phyloP scores from a whole-genome alignment of 1,140 invertebrate genomes.

The Physella acuta region DNA sequence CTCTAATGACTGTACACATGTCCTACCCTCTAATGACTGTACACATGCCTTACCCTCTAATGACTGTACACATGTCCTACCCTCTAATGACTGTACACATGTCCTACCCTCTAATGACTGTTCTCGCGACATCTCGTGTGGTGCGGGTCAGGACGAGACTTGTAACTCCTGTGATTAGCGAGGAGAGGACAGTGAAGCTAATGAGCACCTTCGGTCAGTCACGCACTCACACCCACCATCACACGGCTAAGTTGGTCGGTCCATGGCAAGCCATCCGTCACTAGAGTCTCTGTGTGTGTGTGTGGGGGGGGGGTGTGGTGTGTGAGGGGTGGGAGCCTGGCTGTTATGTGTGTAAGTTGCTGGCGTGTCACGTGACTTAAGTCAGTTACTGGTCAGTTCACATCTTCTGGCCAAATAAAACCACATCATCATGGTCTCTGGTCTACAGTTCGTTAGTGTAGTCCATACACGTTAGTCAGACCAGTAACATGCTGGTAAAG shows the following conservation, averaged over 20 bases:
- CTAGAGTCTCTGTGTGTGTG: background rate
- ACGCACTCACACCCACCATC: conserved; percentile 7
- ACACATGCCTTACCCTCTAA: too few species aligned
- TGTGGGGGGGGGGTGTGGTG: background rate
- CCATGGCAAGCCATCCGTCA: background rate
- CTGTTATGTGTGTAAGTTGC: background rate
- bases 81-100: too few species aligned
- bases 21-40: too few species aligned
- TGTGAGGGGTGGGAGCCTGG: background rate
- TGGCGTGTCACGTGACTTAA: too few species aligned
- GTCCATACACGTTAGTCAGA: too few species aligned
- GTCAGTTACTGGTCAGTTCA: background rate
- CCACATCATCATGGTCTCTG: background rate
- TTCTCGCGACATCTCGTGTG: too few species aligned
- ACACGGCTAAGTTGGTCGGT: background rate
- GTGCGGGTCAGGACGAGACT: too few species aligned
- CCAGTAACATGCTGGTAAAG: too few species aligned
- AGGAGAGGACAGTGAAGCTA: background rate
- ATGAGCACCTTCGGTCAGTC: background rate
- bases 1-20: too few species aligned
- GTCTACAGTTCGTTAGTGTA: background rate
- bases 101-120: too few species aligned
- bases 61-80: too few species aligned
- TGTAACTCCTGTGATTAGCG: too few species aligned
- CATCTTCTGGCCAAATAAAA: background rate